Evolutionary conservation across 2,113 vertebrate genomes (phyloP).

Genomic region (Oreochromis tanganicae): DNA sequence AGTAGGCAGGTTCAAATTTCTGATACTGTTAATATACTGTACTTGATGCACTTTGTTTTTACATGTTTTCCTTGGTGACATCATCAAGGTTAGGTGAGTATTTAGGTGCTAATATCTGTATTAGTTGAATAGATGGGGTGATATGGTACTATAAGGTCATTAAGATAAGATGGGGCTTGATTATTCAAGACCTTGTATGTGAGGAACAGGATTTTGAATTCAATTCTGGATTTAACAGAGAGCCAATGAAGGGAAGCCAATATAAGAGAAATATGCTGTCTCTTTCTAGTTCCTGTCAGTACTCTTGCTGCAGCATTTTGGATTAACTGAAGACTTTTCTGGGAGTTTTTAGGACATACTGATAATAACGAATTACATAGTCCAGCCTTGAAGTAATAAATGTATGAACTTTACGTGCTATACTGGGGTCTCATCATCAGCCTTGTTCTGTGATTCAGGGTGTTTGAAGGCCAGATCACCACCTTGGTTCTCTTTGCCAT

Average conservation of each 20-base stretch:
- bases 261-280: too few species aligned
- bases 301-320: not conserved
- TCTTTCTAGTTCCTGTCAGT: not conserved
- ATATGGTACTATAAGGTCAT: too few species aligned
- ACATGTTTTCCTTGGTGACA: not conserved
- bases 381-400: not conserved
- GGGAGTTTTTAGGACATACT: not conserved
- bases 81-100: not conserved
- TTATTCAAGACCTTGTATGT: too few species aligned
- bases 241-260: too few species aligned
- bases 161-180: too few species aligned
- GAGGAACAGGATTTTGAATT: too few species aligned
- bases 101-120: not conserved
- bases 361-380: not conserved
- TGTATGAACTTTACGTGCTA: fast-evolving
- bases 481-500: not conserved
- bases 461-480: not conserved
- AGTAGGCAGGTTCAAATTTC: not conserved
- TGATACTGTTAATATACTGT: not conserved
- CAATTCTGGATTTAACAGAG: too few species aligned
- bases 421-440: not conserved
- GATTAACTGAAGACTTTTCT: not conserved
- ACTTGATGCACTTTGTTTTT: fast-evolving
- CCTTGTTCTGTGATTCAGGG: too few species aligned
- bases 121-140: not conserved